A percentile compares a stretch with the other conserved stretches of the same genome.
Conservation (phyloP, 2,888 invertebrate species). For the Drosophila mimetica region DNA sequence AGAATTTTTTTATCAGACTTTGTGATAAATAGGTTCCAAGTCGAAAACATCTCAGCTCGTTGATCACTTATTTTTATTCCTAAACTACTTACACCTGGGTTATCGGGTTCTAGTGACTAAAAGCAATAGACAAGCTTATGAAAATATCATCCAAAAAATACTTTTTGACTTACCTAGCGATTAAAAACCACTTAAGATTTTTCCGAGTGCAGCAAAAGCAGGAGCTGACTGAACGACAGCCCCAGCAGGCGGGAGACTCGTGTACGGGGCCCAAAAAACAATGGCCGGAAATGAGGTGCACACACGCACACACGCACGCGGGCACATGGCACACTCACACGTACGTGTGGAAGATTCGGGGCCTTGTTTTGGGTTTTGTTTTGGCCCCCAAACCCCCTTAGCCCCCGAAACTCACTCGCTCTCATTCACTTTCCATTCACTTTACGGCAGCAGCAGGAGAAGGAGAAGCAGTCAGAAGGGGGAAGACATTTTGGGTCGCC, state of each 20-base stretch:
- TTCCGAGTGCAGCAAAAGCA: constrained; percentile 15
- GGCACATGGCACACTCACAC: constrained; percentile 2
- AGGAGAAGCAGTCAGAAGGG: constrained; percentile 3
- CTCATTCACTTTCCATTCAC: constrained; percentile 43
- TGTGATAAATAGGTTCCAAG: too few species aligned
- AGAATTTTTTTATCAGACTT: too few species aligned
- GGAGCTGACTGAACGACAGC: constrained; percentile 11
- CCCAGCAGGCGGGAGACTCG: constrained; percentile 28
- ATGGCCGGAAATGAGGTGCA: constrained; percentile 78
- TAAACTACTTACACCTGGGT: too few species aligned
- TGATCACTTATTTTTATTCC: too few species aligned
- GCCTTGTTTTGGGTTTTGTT: constrained; percentile 49
- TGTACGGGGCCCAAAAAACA: constrained; percentile 61
- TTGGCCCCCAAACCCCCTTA: not conserved
- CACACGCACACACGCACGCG: constrained; percentile 48
- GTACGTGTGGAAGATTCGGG: constrained; percentile 18
- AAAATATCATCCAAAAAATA: not conserved
- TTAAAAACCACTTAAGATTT: not conserved
- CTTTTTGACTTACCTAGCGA: not conserved
- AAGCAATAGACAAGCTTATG: too few species aligned
- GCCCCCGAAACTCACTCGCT: not conserved
- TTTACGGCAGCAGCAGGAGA: not conserved
- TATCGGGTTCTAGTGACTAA: too few species aligned
- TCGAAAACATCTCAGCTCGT: too few species aligned
- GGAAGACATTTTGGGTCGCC: constrained; percentile 51